Conservation (phyloP, 2,888 invertebrate species). For the Synergus japonicus region DNA sequence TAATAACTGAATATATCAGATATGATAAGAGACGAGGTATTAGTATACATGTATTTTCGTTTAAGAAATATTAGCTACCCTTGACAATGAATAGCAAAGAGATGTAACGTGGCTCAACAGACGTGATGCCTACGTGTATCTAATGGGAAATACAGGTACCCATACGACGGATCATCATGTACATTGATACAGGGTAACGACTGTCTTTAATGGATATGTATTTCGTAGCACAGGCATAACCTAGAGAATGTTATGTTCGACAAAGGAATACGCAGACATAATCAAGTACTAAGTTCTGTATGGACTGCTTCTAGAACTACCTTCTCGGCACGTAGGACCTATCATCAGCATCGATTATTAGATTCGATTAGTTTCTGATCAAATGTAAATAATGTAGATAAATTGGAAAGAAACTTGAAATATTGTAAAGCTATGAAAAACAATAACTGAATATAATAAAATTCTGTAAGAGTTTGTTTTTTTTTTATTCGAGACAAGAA, state of each 20-base stretch:
- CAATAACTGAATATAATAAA: background rate
- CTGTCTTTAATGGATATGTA: slow-evolving; percentile 59
- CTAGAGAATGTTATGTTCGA: slow-evolving; percentile 44
- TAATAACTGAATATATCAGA: no score
- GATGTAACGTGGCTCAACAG: slow-evolving; percentile 33
- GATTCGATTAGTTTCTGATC: no score
- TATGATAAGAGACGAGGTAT: background rate
- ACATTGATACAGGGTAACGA: slow-evolving; percentile 49
- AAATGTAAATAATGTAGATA: no score
- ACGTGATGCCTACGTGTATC: slow-evolving; percentile 23
- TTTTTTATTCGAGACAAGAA: background rate
- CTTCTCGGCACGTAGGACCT: background rate
- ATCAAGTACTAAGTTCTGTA: slow-evolving; percentile 9
- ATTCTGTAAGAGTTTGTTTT: background rate
- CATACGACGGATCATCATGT: slow-evolving; percentile 42
- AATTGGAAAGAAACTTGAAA: background rate
- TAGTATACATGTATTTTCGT: slow-evolving; percentile 4
- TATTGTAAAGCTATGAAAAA: no score
- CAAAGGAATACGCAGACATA: background rate
- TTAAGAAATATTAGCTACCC: background rate
- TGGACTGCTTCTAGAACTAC: background rate
- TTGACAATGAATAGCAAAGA: background rate
- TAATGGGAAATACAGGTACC: slow-evolving; percentile 43
- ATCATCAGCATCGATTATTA: background rate
- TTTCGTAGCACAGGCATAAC: slow-evolving; percentile 48